Percentiles rank a stretch among this genome's conserved stretches.
phyloP scores from a whole-genome alignment of 2,113 vertebrate genomes.

The Pardalotus punctatus region DNA sequence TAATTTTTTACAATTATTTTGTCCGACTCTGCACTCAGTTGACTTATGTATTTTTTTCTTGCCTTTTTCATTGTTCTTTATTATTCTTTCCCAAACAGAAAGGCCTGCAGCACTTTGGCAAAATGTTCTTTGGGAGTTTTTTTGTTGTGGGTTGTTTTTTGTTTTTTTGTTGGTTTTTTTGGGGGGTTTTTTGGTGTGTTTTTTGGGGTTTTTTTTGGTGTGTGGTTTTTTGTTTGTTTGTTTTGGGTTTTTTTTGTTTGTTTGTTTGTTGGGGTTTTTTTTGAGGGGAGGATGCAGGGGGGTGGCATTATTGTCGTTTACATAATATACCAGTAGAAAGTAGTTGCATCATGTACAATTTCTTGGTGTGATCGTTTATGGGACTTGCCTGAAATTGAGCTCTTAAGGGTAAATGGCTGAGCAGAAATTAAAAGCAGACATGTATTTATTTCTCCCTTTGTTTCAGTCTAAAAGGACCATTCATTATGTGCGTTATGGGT shows the following conservation, averaged over 20 bases:
- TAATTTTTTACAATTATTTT: background rate
- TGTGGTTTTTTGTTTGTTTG: background rate
- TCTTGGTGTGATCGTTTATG: background rate
- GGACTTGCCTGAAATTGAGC: background rate
- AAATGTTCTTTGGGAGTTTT: background rate
- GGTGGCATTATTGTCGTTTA: background rate
- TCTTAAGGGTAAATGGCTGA: background rate
- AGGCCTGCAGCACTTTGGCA: background rate
- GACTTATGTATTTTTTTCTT: background rate
- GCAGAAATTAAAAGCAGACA: background rate
- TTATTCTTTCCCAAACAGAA: background rate
- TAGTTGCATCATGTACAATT: background rate
- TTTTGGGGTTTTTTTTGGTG: background rate
- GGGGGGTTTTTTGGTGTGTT: background rate
- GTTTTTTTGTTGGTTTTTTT: background rate
- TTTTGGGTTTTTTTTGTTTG: background rate
- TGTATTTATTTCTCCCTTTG: conserved; percentile 27
- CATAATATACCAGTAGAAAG: background rate
- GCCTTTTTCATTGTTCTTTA: background rate
- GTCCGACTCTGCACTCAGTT: background rate
- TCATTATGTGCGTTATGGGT: background rate
- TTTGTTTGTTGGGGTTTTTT: background rate
- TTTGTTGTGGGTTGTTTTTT: background rate
- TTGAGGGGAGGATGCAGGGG: background rate
- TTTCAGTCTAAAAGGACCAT: background rate